Conservation (phyloP, 2,113 vertebrate genomes). For the Elgaria multicarinata region DNA sequence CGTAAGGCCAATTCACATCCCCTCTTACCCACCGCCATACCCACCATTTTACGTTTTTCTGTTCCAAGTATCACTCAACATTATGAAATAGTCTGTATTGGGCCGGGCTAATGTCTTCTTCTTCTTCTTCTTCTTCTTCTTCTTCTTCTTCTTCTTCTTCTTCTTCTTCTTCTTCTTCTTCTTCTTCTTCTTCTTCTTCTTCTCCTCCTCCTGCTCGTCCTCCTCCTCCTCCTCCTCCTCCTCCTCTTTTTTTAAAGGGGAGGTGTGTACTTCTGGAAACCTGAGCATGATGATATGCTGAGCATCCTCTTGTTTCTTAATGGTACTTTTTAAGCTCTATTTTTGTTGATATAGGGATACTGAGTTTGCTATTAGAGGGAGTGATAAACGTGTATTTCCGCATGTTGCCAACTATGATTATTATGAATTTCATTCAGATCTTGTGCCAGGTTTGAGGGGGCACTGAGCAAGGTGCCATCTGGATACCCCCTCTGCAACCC, state of each 20-base stretch:
- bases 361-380: not conserved
- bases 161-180: no score
- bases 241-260: not conserved
- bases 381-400: not conserved
- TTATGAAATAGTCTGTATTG: not conserved
- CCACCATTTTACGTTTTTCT: no score
- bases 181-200: no score
- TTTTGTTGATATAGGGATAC: not conserved
- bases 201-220: no score
- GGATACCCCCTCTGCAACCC: no score
- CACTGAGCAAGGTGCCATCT: no score
- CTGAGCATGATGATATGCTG: not conserved
- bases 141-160: no score
- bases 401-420: slow-evolving; percentile 35
- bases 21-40: no score
- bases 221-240: no score
- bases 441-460: no score
- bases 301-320: not conserved
- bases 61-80: not conserved
- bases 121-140: no score
- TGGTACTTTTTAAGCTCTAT: not conserved
- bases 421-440: not conserved
- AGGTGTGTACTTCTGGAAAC: not conserved
- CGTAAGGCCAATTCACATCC: not conserved
- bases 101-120: no score